A percentile compares a stretch with the other conserved stretches of the same genome.
These are phyloP conservation scores for Nomada goodeniana DNA, from an alignment of 2,888 invertebrate species.

Conservation along the genomic window DNA sequence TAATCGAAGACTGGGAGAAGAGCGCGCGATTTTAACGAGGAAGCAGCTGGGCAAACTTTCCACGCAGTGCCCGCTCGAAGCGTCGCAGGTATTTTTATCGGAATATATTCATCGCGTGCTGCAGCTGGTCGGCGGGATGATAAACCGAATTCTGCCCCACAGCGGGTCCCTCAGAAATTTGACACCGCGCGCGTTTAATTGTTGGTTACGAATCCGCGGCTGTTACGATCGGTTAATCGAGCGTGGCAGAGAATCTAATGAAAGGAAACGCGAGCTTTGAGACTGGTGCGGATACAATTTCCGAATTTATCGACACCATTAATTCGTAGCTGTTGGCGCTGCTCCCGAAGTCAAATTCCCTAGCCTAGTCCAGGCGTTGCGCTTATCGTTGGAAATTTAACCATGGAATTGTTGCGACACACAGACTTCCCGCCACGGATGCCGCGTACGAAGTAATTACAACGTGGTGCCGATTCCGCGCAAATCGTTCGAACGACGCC, in stretches of 20 bases:
- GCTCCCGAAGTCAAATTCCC: conserved; percentile 51
- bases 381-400: conserved; percentile 54
- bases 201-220: conserved; percentile 18
- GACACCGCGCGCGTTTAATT: conserved; percentile 9
- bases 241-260: conserved; percentile 33
- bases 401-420: conserved; percentile 30
- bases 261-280: conserved; percentile 48
- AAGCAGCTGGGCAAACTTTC: too few relatives aligned
- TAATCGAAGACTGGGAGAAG: too few relatives aligned
- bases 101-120: too few relatives aligned
- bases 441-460: conserved; percentile 38
- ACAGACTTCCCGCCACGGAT: conserved; percentile 19
- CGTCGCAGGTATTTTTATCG: too few relatives aligned
- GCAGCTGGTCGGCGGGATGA: background rate
- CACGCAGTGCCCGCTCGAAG: too few relatives aligned
- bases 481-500: background rate
- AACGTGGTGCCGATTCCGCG: background rate
- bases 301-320: conserved; percentile 54
- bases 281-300: conserved; percentile 46
- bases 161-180: background rate
- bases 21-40: too few relatives aligned
- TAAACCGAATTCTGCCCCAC: background rate
- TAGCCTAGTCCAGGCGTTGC: conserved; percentile 25
- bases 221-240: conserved; percentile 44
- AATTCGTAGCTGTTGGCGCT: conserved; percentile 29